A percentile compares a stretch with the other conserved stretches of the same genome.
Evolutionary conservation across 1,140 invertebrate species (phyloP).

Genomic region (Drosophila sproati): DNA sequence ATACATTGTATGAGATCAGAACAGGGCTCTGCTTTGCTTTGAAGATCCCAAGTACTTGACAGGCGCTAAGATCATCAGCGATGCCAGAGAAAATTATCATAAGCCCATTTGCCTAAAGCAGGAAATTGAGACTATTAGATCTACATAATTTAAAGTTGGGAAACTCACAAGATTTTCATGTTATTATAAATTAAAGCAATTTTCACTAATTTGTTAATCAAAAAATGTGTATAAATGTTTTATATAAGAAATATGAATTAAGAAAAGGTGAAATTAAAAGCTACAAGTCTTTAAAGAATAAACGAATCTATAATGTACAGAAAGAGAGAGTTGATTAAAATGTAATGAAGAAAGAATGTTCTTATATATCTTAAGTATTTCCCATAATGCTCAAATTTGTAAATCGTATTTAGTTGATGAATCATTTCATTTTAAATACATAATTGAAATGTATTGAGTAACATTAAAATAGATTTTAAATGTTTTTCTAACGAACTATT

Average conservation of each 20-base stretch:
- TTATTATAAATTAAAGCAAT: neutral
- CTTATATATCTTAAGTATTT: too few species aligned
- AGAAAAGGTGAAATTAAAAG: too few species aligned
- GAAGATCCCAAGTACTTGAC: slow-evolving; percentile 22
- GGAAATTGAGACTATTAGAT: slow-evolving; percentile 33
- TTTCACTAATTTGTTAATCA: neutral
- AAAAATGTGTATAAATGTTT: too few species aligned
- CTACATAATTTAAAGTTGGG: slow-evolving; percentile 14
- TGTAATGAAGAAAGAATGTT: too few species aligned
- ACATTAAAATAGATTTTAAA: neutral
- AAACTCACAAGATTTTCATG: neutral
- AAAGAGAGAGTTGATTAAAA: too few species aligned
- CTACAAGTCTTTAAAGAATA: too few species aligned
- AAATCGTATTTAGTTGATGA: neutral
- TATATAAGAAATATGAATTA: too few species aligned
- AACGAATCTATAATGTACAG: too few species aligned
- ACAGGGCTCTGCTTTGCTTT: neutral
- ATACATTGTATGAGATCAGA: slow-evolving; percentile 12
- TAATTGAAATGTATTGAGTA: neutral
- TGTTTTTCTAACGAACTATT: slow-evolving; percentile 2
- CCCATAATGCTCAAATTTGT: too few species aligned
- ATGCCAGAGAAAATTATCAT: slow-evolving; percentile 35
- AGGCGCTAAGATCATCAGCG: slow-evolving; percentile 40
- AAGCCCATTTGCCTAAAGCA: slow-evolving; percentile 11
- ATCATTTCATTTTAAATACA: neutral